Evolutionary conservation across 2,797 vertebrate species (phyloP), one percentile per base, ranked within the genome.

Genomic region (Poeciliopsis presidionis): DNA sequence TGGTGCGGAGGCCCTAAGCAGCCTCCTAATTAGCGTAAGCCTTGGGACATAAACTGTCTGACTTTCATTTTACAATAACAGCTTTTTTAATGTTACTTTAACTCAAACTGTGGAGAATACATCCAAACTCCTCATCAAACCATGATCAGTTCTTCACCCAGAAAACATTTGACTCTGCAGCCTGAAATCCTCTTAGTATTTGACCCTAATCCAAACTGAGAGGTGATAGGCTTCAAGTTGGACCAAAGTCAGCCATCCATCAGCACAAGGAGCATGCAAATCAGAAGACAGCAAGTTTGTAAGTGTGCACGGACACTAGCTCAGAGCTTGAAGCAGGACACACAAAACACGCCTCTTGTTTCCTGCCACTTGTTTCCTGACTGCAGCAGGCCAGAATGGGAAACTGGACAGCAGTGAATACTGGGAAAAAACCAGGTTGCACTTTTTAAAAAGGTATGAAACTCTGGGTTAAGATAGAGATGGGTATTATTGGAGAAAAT

Each of bases 281-380:
- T 83, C 74, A 81, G 49, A 74, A 33, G 16, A 74, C 45, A 81
- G 39, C 7, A 81, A 70, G 84, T 25, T 84, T 69, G 65, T 28
- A 85, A 59, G 61, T 25, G 79, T n/a, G 76, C 20, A 82, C 77
- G 82, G 57, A 81, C 79, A 76, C 59, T 46, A 81, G 85, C 74
- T 86, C 75, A 74, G 80, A 90, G 89, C 79, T 51, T 73, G 79
- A 86, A 85, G 84, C 82, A 86, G 88, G 90, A 86, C 80, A 80
- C 74, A 81, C 71, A 90, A 78, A 90, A 82, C 84, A 89, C 81
- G 73, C 86, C 88, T 90, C 83, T 59, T 67, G 74, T 87, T 93
- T 94, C 93, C 91, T 92, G 85, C 86, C 86, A 87, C 85, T 91
- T 82, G 84, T 90, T 94, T 96, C 94, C 94, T 94, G 93, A 90